phyloP scores from a whole-genome alignment of 2,888 invertebrate species.

The Cinara cedri region DNA sequence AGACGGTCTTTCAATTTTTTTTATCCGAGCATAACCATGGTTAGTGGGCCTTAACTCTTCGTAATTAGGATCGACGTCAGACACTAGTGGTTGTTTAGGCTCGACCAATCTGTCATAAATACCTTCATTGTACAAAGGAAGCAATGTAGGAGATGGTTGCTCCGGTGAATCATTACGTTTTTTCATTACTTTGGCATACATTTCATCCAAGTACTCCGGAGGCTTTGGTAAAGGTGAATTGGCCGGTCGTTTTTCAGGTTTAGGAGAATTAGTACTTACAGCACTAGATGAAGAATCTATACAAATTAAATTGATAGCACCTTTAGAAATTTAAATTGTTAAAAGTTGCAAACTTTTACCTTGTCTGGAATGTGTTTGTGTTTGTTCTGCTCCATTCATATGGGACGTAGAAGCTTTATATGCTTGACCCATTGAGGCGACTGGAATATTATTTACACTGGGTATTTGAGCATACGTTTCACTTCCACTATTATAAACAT shows the following conservation, averaged over 20 bases:
- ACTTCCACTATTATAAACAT: slow-evolving; percentile 77
- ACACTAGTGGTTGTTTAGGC: slow-evolving; percentile 52
- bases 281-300: slow-evolving; percentile 75
- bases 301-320: slow-evolving; percentile 60
- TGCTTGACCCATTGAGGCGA: slow-evolving; percentile 13
- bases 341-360: slow-evolving; percentile 21
- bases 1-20: slow-evolving; percentile 61
- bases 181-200: slow-evolving; percentile 87
- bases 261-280: slow-evolving; percentile 81
- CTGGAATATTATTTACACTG: slow-evolving; percentile 37
- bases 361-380: slow-evolving; percentile 48
- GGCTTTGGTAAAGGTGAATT: slow-evolving; percentile 88
- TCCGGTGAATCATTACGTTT: slow-evolving; percentile 63
- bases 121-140: slow-evolving; percentile 9
- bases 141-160: slow-evolving; percentile 15
- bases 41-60: slow-evolving; percentile 70
- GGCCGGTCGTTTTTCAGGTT: slow-evolving; percentile 87
- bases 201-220: slow-evolving; percentile 76
- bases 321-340: background rate
- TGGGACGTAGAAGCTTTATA: slow-evolving; percentile 50
- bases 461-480: slow-evolving; percentile 88
- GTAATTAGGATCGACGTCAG: slow-evolving; percentile 74
- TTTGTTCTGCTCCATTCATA: slow-evolving; percentile 30
- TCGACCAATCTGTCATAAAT: slow-evolving; percentile 56
- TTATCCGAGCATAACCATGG: slow-evolving; percentile 66